phyloP scores from a whole-genome alignment of 2,113 vertebrate species.

The Ptilonorhynchus violaceus region DNA sequence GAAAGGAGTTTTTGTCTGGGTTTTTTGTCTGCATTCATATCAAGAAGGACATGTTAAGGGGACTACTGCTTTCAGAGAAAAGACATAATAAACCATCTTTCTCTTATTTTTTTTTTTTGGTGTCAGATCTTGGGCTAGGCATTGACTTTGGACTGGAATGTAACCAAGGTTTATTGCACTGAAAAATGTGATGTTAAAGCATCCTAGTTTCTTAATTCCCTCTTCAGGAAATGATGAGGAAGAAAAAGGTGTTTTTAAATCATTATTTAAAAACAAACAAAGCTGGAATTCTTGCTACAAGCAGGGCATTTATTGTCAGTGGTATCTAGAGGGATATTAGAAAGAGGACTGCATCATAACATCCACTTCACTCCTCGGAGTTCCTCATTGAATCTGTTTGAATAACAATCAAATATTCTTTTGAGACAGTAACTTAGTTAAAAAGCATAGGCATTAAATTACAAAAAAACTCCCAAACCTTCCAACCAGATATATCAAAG shows the following conservation, averaged over 20 bases:
- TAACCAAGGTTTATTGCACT: background rate
- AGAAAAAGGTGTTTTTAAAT: rapidly evolving
- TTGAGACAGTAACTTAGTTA: background rate
- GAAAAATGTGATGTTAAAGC: background rate
- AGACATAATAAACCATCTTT: background rate
- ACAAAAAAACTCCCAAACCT: background rate
- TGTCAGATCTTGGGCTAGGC: background rate
- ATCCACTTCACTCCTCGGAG: background rate
- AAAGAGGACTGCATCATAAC: background rate
- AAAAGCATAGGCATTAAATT: background rate
- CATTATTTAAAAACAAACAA: background rate
- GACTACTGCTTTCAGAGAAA: background rate
- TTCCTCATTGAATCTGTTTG: background rate
- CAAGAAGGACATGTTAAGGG: background rate
- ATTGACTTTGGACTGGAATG: background rate
- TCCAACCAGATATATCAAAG: background rate
- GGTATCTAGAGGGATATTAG: background rate
- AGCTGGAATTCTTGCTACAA: background rate
- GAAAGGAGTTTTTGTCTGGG: background rate
- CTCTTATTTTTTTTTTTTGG: background rate
- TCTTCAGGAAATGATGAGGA: background rate
- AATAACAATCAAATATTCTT: background rate
- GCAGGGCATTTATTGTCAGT: background rate
- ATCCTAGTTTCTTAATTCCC: background rate
- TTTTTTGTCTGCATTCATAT: background rate